These are phyloP conservation scores for Dexiosoma caninum DNA, from an alignment of 2,888 invertebrate species.

Conservation along the genomic window DNA sequence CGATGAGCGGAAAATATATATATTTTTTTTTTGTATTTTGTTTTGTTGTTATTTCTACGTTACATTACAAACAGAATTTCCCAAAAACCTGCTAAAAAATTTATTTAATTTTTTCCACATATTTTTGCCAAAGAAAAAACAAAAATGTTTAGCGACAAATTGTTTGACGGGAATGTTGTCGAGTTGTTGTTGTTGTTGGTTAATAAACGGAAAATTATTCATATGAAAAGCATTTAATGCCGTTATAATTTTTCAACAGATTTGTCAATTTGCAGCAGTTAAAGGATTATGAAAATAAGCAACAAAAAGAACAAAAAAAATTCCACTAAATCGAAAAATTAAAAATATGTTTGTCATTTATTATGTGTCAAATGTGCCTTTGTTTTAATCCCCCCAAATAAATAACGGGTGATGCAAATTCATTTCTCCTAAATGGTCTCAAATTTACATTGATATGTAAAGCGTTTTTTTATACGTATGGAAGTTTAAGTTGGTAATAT, in stretches of 20 bases:
- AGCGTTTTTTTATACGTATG: too few relatives aligned
- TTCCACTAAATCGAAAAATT: background rate
- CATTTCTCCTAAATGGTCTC: too few relatives aligned
- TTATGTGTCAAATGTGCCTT: too few relatives aligned
- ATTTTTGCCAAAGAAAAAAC: conserved; percentile 27
- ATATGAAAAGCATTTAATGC: conserved; percentile 40
- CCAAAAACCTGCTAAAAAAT: conserved; percentile 53
- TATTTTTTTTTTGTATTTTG: background rate
- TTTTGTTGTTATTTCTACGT: conserved; percentile 6
- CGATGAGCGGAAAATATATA: conserved; percentile 47
- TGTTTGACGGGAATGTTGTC: background rate
- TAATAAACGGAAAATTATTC: conserved; percentile 34
- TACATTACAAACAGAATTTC: conserved; percentile 56
- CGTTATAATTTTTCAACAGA: conserved; percentile 28
- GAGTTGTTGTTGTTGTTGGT: too few relatives aligned
- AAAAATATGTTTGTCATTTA: background rate
- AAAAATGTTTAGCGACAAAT: conserved; percentile 43
- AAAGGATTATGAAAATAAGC: conserved; percentile 3
- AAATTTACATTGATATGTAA: too few relatives aligned
- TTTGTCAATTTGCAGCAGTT: conserved; percentile 22
- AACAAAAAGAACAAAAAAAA: background rate
- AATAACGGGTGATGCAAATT: too few relatives aligned
- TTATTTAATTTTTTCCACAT: conserved; percentile 18
- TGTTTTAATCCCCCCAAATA: too few relatives aligned
- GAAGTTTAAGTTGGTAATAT: too few relatives aligned